phyloP scores from a whole-genome alignment of 2,113 vertebrate genomes.

The Pluvianellus socialis region DNA sequence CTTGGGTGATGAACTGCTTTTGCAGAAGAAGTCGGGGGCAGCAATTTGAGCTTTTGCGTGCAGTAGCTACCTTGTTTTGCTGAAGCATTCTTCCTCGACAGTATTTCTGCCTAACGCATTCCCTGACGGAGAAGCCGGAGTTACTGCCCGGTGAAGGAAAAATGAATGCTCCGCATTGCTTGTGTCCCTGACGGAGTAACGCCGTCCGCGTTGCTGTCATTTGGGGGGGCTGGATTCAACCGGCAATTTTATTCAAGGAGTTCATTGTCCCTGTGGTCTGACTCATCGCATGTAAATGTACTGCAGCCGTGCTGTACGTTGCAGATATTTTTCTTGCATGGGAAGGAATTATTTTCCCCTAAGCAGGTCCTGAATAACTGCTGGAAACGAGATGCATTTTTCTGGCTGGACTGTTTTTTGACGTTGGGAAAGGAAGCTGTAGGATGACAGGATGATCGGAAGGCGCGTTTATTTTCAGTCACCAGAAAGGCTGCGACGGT shows the following conservation, averaged over 20 bases:
- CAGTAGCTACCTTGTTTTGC: slow-evolving; percentile 51
- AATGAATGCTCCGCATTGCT: slow-evolving; percentile 38
- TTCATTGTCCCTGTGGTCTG: slow-evolving; percentile 76
- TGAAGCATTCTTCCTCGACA: slow-evolving; percentile 45
- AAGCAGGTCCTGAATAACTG: slow-evolving; percentile 48
- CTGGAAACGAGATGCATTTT: slow-evolving; percentile 36
- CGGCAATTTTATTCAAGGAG: slow-evolving; percentile 60
- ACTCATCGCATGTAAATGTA: slow-evolving; percentile 78
- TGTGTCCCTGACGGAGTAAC: slow-evolving; percentile 58
- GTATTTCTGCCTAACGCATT: slow-evolving; percentile 44
- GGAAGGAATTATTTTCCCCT: slow-evolving; percentile 54
- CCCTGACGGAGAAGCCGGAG: slow-evolving; percentile 66
- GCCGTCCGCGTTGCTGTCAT: slow-evolving; percentile 28
- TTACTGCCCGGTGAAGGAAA: slow-evolving; percentile 48
- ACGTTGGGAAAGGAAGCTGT: slow-evolving; percentile 30
- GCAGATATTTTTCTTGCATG: slow-evolving; percentile 63
- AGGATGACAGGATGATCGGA: slow-evolving; percentile 57
- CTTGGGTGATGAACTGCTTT: slow-evolving; percentile 72
- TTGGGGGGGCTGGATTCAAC: slow-evolving; percentile 62
- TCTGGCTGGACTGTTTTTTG: slow-evolving; percentile 6
- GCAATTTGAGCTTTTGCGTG: slow-evolving; percentile 65
- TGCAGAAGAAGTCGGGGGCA: slow-evolving; percentile 57
- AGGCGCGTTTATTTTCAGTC: slow-evolving; percentile 39
- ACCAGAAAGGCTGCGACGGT: slow-evolving; percentile 40
- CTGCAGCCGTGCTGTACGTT: slow-evolving; percentile 72